Percentiles rank a stretch among this genome's conserved stretches.
Conservation (phyloP, 2,797 vertebrate genomes). For the Lithobates sylvaticus region DNA sequence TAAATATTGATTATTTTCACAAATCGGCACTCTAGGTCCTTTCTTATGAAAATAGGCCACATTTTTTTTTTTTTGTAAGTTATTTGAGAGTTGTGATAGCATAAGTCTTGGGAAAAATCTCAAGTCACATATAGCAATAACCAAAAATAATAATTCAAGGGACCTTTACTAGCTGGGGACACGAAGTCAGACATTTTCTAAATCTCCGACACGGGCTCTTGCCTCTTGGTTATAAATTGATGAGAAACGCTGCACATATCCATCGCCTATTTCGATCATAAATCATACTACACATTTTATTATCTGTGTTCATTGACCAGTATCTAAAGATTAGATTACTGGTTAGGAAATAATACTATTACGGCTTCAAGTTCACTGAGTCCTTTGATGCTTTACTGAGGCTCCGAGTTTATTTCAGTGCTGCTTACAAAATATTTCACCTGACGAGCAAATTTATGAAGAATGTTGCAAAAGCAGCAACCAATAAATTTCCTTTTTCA, state of each 20-base stretch:
- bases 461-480: neutral
- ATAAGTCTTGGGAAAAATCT: too few species aligned
- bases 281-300: conserved; percentile 31
- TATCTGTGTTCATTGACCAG: conserved; percentile 41
- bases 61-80: too few species aligned
- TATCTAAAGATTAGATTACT: conserved; percentile 40
- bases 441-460: neutral
- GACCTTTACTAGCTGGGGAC: neutral
- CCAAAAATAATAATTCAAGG: neutral
- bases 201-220: neutral
- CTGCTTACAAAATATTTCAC: neutral
- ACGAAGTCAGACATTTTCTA: neutral
- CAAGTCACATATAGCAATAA: neutral
- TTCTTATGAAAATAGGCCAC: too few species aligned
- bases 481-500: too few species aligned
- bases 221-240: conserved; percentile 12
- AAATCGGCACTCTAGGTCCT: too few species aligned
- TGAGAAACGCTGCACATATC: neutral
- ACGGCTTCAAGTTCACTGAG: conserved; percentile 9
- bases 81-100: too few species aligned
- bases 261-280: conserved; percentile 13
- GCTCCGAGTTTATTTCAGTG: neutral
- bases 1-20: too few species aligned
- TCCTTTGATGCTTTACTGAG: conserved; percentile 6
- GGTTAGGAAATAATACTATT: neutral